A percentile compares a stretch with the other conserved stretches of the same genome.
phyloP scores from a whole-genome alignment of 2,797 vertebrate species.

The Falco cherrug region DNA sequence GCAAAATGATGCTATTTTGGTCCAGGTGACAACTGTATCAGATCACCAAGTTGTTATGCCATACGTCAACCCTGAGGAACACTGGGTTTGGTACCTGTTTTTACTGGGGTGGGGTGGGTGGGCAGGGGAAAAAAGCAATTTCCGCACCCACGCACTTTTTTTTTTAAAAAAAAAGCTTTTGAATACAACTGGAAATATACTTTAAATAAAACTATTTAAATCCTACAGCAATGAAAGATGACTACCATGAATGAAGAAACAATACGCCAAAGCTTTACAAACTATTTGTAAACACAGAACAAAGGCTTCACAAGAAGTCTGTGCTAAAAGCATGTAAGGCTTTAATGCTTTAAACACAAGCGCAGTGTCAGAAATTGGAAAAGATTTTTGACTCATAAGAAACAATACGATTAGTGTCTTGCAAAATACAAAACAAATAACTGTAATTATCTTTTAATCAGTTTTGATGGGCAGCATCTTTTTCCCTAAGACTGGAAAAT shows the following conservation, averaged over 20 bases:
- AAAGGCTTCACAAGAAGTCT: background rate
- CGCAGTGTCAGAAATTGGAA: background rate
- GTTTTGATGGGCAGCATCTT: background rate
- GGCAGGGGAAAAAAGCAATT: no score
- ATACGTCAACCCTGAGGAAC: background rate
- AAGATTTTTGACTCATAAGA: background rate
- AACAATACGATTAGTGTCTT: background rate
- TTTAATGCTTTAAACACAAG: background rate
- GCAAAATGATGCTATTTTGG: background rate
- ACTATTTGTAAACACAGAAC: background rate
- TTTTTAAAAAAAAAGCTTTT: background rate
- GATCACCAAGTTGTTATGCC: background rate
- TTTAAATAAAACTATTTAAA: background rate
- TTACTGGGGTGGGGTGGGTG: background rate
- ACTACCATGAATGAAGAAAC: background rate
- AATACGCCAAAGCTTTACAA: background rate
- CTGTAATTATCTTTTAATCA: background rate
- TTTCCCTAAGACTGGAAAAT: background rate
- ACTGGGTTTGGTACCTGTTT: fast-evolving
- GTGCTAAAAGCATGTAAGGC: background rate
- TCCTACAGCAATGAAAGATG: background rate
- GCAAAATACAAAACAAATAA: background rate
- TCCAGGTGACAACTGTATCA: background rate
- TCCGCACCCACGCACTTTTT: background rate
- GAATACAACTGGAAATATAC: background rate